These are phyloP conservation scores for Megamerina dolium DNA, from an alignment of 2,888 invertebrate genomes.

Conservation along the genomic window DNA sequence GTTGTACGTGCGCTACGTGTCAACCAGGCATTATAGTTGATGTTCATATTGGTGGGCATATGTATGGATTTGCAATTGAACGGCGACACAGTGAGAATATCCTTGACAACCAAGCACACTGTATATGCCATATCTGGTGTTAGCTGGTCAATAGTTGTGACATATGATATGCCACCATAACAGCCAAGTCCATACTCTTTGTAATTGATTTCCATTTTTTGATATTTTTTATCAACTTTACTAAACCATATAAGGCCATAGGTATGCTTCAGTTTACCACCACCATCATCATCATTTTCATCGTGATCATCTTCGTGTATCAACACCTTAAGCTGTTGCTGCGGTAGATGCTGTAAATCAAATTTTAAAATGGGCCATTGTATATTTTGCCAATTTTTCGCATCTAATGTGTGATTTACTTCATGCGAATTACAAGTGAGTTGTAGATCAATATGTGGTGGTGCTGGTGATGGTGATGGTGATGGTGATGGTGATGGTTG, in stretches of 20 bases:
- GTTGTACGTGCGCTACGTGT: slow-evolving; percentile 24
- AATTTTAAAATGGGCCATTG: slow-evolving; percentile 24
- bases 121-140: slow-evolving; percentile 35
- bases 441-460: background rate
- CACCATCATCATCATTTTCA: slow-evolving; percentile 15
- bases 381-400: slow-evolving; percentile 10
- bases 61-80: slow-evolving; percentile 38
- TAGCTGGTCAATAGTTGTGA: slow-evolving; percentile 27
- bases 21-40: slow-evolving; percentile 27
- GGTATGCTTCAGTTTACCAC: slow-evolving; percentile 6
- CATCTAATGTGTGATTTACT: background rate
- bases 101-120: slow-evolving; percentile 33
- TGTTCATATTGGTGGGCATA: slow-evolving; percentile 24
- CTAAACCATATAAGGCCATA: slow-evolving; percentile 39
- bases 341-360: background rate
- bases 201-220: slow-evolving; percentile 30
- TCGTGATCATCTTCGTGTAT: no score
- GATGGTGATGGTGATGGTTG: background rate
- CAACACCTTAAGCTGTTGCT: slow-evolving; percentile 15
- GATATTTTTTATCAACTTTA: slow-evolving; percentile 29
- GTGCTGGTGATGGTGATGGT: background rate
- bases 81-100: slow-evolving; percentile 29
- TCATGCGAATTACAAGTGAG: background rate
- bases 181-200: slow-evolving; percentile 38
- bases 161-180: slow-evolving; percentile 23